Conservation (phyloP, 2,113 vertebrate species). For the Capra hircus region DNA sequence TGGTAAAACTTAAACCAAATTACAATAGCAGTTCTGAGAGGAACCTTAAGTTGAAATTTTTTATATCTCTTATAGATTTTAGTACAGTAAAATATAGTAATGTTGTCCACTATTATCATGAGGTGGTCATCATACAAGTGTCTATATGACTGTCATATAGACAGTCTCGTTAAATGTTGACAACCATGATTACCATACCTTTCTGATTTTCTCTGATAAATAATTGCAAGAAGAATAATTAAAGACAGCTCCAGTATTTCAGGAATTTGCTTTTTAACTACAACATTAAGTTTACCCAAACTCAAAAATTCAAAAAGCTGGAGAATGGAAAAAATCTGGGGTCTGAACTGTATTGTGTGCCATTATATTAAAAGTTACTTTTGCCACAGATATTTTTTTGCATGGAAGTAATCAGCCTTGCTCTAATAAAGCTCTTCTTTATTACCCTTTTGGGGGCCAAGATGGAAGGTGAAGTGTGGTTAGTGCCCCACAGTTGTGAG, state of each 20-base stretch:
- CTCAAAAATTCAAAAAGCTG: background rate
- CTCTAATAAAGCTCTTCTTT: background rate
- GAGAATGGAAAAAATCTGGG: background rate
- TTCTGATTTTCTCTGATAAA: background rate
- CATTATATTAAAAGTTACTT: background rate
- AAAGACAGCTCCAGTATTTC: background rate
- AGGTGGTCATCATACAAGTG: background rate
- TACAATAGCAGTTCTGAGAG: background rate
- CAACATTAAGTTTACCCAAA: background rate
- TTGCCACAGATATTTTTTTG: background rate
- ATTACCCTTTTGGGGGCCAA: background rate
- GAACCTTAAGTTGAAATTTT: slow-evolving; percentile 2
- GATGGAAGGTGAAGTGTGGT: background rate
- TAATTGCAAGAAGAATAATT: slow-evolving; percentile 6
- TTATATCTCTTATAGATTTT: background rate
- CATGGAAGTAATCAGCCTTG: background rate
- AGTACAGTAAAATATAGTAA: background rate
- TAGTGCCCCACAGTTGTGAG: background rate
- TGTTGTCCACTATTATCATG: background rate
- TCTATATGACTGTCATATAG: background rate
- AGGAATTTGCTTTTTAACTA: background rate
- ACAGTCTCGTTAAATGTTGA: background rate
- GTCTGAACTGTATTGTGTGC: background rate
- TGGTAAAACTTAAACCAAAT: background rate
- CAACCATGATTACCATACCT: background rate